phyloP scores from a whole-genome alignment of 1,140 invertebrate species.

The Plectrocnemia conspersa region DNA sequence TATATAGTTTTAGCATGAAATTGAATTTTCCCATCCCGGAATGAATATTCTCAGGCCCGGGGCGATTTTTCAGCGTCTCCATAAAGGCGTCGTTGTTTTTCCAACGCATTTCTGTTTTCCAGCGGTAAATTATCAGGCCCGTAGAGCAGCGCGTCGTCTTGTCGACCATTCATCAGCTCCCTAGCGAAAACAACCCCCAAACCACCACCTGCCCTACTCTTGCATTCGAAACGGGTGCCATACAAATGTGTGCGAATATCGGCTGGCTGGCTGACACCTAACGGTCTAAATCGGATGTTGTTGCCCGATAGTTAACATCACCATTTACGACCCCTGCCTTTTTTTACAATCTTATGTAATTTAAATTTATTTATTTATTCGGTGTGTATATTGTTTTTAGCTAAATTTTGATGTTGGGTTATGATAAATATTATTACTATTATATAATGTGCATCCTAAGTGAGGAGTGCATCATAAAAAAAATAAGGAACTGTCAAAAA shows the following conservation, averaged over 20 bases:
- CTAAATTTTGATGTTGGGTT: no score
- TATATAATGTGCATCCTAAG: no score
- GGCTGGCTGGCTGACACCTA: background rate
- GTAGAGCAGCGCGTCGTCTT: constrained; percentile 1
- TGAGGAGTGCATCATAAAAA: no score
- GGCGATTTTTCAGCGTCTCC: constrained; percentile 7
- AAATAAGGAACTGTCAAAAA: no score
- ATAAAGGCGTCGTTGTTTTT: constrained; percentile 18
- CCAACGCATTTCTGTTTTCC: constrained; percentile 25
- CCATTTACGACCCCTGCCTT: no score
- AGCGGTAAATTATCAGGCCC: constrained; percentile 30
- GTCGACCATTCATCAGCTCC: constrained; percentile 30
- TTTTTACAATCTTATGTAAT: no score
- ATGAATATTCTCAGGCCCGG: background rate
- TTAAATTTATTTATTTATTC: no score
- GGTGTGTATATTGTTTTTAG: no score
- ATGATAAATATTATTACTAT: no score
- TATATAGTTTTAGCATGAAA: background rate
- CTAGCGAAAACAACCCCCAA: constrained; percentile 8
- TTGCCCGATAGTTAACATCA: constrained; percentile 2
- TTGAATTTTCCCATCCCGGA: background rate
- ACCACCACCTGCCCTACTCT: no score
- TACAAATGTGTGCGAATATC: no score
- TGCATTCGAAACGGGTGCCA: no score
- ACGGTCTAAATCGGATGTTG: constrained; percentile 6